Evolutionary conservation across 2,113 vertebrate species (phyloP), one percentile per base, ranked within the genome.

Genomic region (Paramormyrops kingsleyae): DNA sequence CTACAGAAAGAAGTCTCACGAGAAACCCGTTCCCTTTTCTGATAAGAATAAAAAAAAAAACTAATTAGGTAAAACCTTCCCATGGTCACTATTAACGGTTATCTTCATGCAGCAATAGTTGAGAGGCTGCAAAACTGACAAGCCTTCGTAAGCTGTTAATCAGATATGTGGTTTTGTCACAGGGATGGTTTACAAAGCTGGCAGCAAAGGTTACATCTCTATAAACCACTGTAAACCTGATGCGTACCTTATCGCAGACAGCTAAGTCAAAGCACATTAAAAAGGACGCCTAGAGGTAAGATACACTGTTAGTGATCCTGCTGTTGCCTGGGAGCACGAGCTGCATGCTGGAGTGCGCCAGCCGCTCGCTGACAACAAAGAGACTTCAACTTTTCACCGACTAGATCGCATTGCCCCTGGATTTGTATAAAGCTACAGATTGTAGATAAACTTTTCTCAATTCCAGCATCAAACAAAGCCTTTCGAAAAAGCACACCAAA

Each of bases 211-310:
- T 90, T 87, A 90, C 91, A 89, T 90, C 89, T 88, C 92, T 13
- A 27, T 91, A 91, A 94, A 90, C 91, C 90, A 56, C 88, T 91
- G 89, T 91, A 92, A 93, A 93, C 91, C 92, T 90, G 93, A 93
- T 93, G 91, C 89, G 89, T 87, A 87, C 89, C 91, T 93, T 91
- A 92, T 92, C 91, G 89, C 91, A 91, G 90, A 92, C 90, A 89
- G 88, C 90, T 90, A 88, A 91, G 92, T 92, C 92, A 89, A 90
- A 92, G 90, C 87, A 90, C 89, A 89, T 92, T 91, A 92, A 47
- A 91, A 92, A 92, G 90, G 53, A 31, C 89, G 88, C 80, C 87
- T 84, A 42, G 89, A 27, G 62, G 90, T 74, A 84, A 91, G 85
- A 62, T 87, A 90, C 27, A 35, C 66, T 49, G 88, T 89, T 80